Base-by-base conservation (phyloP, 2,113 vertebrate genomes). In the Etheostoma cragini region DNA sequence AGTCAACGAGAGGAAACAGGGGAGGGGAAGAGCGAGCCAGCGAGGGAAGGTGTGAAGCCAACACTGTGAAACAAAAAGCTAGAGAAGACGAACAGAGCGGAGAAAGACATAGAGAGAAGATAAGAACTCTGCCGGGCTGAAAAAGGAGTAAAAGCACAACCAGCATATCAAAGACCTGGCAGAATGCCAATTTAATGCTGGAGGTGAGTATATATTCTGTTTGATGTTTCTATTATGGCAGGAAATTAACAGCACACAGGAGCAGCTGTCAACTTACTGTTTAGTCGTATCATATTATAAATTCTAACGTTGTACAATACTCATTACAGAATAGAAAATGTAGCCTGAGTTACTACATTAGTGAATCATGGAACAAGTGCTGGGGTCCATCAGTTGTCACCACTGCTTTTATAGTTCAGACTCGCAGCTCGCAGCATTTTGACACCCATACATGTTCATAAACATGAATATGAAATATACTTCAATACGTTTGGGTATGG, bases 161-260 rank as follows among this genome's bases (percentile, higher is more conserved):
- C 56, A 35, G 50, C 21, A 2, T 3, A 65, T 80, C 77, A 83
- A 81, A 86, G 83, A 76, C 30, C 72, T 78, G 73, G 58, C 76
- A 35, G 5, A 64, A 45, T 58, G 42, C 47, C 91, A 56, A 0
- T 81, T 80, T 76, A 19, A 54, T 4, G 50, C 78, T 21, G 80
- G 76, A 88, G 86, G 92, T 93, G 88, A 93, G 92, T 91, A 77
- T 82, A 53, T 21, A 78, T 87, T 88, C 84, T 78, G 72, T 90
- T 88, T 86, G 74, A 87, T 86, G 82, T 74, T 80, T 63, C 46
- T 80, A 24, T 88, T 75, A 82, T 78, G 74, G 60, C 80, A 82
- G 80, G 61, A 80, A 86, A 89, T 89, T 61, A 71, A 82, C 66
- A 47, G 68, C 38, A 68, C 65, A 46, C 6, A 72, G 22, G 21